Percentiles rank a stretch among this genome's conserved stretches.
phyloP scores from a whole-genome alignment of 2,797 vertebrate genomes.

The Fundulus diaphanus region DNA sequence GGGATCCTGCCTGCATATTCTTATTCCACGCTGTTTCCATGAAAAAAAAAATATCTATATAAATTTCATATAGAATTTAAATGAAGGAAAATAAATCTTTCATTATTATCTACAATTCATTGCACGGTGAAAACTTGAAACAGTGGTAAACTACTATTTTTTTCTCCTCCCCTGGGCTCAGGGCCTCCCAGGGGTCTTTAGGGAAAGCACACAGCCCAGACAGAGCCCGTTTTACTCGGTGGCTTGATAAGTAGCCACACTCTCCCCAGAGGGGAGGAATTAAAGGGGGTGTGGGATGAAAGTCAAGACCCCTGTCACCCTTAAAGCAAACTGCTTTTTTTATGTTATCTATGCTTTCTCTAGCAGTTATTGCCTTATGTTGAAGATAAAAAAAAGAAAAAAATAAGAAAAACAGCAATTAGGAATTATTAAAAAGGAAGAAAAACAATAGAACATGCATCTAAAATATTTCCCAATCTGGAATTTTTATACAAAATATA shows the following conservation, averaged over 20 bases:
- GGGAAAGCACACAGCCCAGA: conserved; percentile 81
- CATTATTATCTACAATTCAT: neutral
- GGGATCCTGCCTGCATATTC: conserved; percentile 19
- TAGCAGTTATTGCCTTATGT: conserved; percentile 1
- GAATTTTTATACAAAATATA: neutral
- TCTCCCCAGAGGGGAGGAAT: conserved; percentile 80
- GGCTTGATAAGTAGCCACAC: conserved; percentile 86
- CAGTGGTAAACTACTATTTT: conserved; percentile 49
- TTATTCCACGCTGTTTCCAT: neutral
- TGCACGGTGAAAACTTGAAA: neutral
- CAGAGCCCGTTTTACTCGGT: conserved; percentile 82
- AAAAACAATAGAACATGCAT: neutral
- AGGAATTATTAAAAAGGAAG: neutral
- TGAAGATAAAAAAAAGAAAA: conserved; percentile 11
- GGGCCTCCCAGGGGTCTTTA: conserved; percentile 81
- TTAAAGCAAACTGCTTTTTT: conserved; percentile 73
- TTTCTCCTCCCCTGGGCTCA: conserved; percentile 73
- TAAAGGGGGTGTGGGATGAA: conserved; percentile 78
- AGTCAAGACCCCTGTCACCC: conserved; percentile 80
- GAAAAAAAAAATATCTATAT: neutral
- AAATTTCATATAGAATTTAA: neutral
- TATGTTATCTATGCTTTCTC: conserved; percentile 42
- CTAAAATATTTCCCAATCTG: neutral
- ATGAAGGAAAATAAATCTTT: neutral
- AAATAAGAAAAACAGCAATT: neutral